A percentile compares a stretch with the other conserved stretches of the same genome.
Conservation (phyloP, 2,797 vertebrate species). For the Onychomys leucogaster region DNA sequence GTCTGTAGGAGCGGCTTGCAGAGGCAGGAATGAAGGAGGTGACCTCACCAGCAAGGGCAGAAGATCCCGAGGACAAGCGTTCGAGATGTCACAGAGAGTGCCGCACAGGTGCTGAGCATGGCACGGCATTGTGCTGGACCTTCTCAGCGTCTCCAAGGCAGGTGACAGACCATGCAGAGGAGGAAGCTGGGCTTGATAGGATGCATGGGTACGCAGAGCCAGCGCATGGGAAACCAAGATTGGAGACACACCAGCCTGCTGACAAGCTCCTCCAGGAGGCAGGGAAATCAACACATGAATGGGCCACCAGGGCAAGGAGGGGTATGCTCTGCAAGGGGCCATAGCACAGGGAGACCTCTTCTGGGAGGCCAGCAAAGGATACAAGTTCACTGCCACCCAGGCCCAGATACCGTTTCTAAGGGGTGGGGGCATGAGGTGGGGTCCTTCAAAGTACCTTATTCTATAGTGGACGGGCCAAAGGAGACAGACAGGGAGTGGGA, state of each 20-base stretch:
- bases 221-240: fast-evolving
- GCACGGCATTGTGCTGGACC: fast-evolving
- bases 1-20: neutral
- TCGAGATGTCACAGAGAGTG: neutral
- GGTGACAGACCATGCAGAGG: fast-evolving
- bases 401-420: neutral
- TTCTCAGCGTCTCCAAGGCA: neutral
- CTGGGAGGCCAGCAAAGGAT: neutral
- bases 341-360: neutral
- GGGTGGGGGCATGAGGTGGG: neutral
- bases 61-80: neutral
- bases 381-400: fast-evolving
- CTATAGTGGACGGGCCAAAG: neutral
- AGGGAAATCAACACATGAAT: neutral
- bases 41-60: neutral
- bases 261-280: neutral
- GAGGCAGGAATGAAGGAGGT: neutral
- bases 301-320: neutral
- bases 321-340: neutral
- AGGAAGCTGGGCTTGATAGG: neutral
- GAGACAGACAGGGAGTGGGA: neutral
- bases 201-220: neutral
- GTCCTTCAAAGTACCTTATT: neutral
- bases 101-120: fast-evolving
- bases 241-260: fast-evolving